Percentiles rank a stretch among this genome's conserved stretches.
Evolutionary conservation across 1,140 invertebrate genomes (phyloP).

Genomic region (Eriocheir sinensis): DNA sequence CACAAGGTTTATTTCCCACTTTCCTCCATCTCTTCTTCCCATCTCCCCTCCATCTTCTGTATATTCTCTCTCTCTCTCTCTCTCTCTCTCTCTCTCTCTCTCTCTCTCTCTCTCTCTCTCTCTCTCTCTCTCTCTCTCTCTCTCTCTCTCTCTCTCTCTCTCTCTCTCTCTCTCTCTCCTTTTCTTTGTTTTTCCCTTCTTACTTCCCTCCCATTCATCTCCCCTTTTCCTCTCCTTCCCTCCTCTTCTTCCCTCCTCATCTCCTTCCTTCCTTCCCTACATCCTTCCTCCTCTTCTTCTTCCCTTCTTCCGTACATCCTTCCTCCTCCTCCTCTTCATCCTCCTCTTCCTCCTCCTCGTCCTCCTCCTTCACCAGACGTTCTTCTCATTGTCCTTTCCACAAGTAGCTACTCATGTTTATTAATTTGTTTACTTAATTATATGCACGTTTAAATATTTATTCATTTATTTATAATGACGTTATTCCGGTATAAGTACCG

Average conservation of each 20-base stretch:
- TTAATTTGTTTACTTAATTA: constrained; percentile 9
- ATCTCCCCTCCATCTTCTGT: neutral
- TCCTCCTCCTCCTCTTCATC: too few relatives aligned
- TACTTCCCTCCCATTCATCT: neutral
- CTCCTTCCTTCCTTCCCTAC: neutral
- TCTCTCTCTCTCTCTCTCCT: neutral
- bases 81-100: neutral
- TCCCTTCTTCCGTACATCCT: too few relatives aligned
- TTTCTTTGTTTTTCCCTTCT: neutral
- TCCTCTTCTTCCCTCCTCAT: neutral
- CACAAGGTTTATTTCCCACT: too few relatives aligned
- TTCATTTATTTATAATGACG: neutral
- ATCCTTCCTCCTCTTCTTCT: neutral
- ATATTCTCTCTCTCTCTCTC: too few relatives aligned
- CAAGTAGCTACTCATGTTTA: constrained; percentile 24
- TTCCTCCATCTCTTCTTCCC: neutral
- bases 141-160: neutral
- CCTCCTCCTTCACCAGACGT: neutral
- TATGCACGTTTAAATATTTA: neutral
- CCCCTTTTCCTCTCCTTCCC: neutral
- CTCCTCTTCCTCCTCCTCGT: too few relatives aligned
- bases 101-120: neutral
- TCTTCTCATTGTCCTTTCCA: neutral
- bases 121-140: neutral
- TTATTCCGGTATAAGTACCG: neutral